A percentile compares a stretch with the other conserved stretches of the same genome.
These are phyloP conservation scores for Pterocles burchelli DNA, from an alignment of 2,113 vertebrate species.

Conservation along the genomic window DNA sequence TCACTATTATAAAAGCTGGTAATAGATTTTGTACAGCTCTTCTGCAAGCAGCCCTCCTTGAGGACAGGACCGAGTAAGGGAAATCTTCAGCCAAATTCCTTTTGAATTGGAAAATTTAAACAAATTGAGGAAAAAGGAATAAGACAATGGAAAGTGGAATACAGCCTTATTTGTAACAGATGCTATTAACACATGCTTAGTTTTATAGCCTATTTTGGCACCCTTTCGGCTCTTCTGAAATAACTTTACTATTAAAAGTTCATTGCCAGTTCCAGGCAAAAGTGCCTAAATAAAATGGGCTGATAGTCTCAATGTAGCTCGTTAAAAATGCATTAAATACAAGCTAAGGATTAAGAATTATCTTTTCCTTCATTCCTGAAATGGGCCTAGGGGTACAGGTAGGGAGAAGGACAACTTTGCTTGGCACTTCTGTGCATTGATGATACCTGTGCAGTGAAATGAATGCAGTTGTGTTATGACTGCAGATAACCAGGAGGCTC, in stretches of 20 bases:
- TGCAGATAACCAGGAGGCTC: not conserved
- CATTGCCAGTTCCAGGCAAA: not conserved
- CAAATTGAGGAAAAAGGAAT: conserved; percentile 41
- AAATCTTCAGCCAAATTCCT: conserved; percentile 51
- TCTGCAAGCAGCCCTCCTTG: not conserved
- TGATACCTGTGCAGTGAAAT: not conserved
- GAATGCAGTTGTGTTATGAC: not conserved
- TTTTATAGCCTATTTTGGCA: conserved; percentile 47
- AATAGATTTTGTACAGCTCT: not conserved
- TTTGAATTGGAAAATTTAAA: conserved; percentile 52
- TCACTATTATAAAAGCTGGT: not conserved
- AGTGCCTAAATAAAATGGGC: not conserved
- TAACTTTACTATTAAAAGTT: not conserved
- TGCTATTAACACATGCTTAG: conserved; percentile 40
- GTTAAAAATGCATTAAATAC: not conserved
- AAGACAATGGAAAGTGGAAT: conserved; percentile 59
- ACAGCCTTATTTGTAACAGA: conserved; percentile 61
- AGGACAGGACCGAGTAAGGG: conserved; percentile 6
- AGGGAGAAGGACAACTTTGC: not conserved
- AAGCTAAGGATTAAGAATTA: not conserved
- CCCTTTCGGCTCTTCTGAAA: not conserved
- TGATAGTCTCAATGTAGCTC: not conserved
- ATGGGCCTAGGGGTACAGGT: not conserved
- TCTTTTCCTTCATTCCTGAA: not conserved
- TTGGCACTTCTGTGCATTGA: not conserved